phyloP scores from a whole-genome alignment of 2,113 vertebrate genomes.

The Papio anubis region DNA sequence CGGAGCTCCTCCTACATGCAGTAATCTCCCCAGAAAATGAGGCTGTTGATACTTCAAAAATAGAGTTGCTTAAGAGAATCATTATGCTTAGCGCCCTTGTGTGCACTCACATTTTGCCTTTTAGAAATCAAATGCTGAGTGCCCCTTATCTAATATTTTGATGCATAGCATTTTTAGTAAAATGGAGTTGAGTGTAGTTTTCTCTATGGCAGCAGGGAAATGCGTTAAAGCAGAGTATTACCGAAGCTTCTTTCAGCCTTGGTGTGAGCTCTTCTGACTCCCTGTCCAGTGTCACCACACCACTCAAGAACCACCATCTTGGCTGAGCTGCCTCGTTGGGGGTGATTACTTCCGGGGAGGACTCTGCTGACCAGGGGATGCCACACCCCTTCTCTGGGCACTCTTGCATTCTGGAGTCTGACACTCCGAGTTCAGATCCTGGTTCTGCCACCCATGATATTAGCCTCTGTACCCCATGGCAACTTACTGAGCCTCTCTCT shows the following conservation, averaged over 20 bases:
- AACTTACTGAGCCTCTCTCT: not conserved
- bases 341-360: not conserved
- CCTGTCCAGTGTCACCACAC: not conserved
- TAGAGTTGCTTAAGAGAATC: not conserved
- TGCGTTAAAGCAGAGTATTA: not conserved
- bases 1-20: not conserved
- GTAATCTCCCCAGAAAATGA: not conserved
- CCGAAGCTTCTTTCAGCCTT: not conserved
- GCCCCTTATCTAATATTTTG: constrained; percentile 32
- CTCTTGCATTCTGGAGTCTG: not conserved
- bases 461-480: not conserved
- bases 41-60: not conserved
- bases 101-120: not conserved
- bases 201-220: not conserved
- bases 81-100: not conserved
- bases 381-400: not conserved
- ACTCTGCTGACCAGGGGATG: not conserved
- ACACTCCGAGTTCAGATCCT: not conserved
- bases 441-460: fast-evolving
- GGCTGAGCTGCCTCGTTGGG: fast-evolving
- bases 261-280: fast-evolving
- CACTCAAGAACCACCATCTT: fast-evolving
- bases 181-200: not conserved
- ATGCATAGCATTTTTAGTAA: constrained; percentile 16
- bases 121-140: not conserved